These are phyloP conservation scores for Platalea minor DNA, from an alignment of 2,797 vertebrate genomes.

Conservation along the genomic window DNA sequence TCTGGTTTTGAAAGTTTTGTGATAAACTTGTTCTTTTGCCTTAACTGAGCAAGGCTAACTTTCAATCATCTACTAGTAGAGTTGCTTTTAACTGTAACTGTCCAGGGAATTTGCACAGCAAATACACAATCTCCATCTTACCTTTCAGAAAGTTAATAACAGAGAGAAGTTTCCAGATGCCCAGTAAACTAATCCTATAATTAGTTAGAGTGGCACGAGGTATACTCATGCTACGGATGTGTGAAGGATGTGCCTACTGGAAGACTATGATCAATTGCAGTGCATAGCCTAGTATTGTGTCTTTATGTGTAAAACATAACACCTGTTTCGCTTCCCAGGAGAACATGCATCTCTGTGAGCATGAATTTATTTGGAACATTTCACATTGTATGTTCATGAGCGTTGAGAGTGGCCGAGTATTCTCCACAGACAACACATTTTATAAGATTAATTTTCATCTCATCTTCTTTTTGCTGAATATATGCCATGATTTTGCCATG, in stretches of 20 bases:
- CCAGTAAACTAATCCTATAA: not conserved
- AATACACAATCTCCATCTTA: not conserved
- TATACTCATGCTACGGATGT: rapidly evolving
- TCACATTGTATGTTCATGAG: not conserved
- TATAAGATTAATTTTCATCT: not conserved
- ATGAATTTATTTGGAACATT: not conserved
- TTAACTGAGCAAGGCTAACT: not conserved
- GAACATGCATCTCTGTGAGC: not conserved
- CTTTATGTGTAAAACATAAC: not conserved
- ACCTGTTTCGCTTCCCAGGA: not conserved
- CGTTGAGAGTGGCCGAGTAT: not conserved
- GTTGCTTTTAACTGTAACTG: not conserved
- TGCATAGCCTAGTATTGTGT: not conserved
- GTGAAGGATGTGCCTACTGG: not conserved
- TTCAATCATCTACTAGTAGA: not conserved
- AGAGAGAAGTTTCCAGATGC: not conserved
- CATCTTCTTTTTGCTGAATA: not conserved
- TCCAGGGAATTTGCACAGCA: not conserved
- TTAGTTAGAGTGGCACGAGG: not conserved
- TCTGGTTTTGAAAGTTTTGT: not conserved
- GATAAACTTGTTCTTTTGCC: not conserved
- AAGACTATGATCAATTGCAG: not conserved
- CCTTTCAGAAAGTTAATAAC: not conserved
- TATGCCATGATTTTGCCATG: not conserved
- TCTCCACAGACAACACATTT: not conserved